A percentile compares a stretch with the other conserved stretches of the same genome.
phyloP scores from a whole-genome alignment of 2,113 vertebrate genomes.

The Phodopus roborovskii region DNA sequence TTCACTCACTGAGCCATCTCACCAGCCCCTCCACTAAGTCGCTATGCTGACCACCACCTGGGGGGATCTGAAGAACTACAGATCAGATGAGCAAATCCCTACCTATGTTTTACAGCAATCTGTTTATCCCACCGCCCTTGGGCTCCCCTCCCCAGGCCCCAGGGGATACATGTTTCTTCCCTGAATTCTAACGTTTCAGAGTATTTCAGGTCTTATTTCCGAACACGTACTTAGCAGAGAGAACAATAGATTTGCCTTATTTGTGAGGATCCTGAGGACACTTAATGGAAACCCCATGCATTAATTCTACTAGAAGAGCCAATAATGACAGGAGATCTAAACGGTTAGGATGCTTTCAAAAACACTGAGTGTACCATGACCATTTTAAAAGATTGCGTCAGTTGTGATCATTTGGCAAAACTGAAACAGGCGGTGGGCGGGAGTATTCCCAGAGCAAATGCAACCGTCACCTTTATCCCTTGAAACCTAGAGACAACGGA shows the following conservation, averaged over 20 bases:
- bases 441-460: slow-evolving; percentile 57
- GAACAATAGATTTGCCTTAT: slow-evolving; percentile 59
- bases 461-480: slow-evolving; percentile 62
- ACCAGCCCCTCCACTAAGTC: neutral
- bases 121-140: neutral
- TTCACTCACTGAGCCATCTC: neutral
- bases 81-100: neutral
- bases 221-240: slow-evolving; percentile 47
- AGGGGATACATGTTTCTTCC: neutral
- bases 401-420: slow-evolving; percentile 59
- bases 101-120: neutral
- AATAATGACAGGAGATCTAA: slow-evolving; percentile 65
- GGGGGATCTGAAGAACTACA: neutral
- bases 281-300: slow-evolving; percentile 66
- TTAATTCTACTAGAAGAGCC: slow-evolving; percentile 67
- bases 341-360: slow-evolving; percentile 44
- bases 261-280: slow-evolving; percentile 63
- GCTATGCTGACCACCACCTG: neutral
- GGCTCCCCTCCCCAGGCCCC: neutral
- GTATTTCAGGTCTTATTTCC: slow-evolving; percentile 58
- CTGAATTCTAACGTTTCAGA: slow-evolving; percentile 51
- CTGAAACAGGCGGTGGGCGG: slow-evolving; percentile 39
- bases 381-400: slow-evolving; percentile 74
- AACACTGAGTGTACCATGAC: slow-evolving; percentile 25
- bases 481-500: slow-evolving; percentile 52